Percentiles rank a stretch among this genome's conserved stretches.
phyloP scores from a whole-genome alignment of 2,113 vertebrate genomes.

The Pangasianodon gigas region DNA sequence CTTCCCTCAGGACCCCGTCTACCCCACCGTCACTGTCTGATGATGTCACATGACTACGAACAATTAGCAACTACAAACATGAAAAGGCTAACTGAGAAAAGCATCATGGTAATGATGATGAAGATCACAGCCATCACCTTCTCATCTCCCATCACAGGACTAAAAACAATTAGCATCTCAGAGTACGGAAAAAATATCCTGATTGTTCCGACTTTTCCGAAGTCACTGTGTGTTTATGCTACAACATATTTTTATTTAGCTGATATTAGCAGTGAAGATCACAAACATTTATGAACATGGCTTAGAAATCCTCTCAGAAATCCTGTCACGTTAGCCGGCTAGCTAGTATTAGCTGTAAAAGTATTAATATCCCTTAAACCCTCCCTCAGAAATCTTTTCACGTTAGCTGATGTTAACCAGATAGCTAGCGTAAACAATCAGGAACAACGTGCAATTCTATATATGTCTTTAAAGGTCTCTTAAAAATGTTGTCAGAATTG shows the following conservation, averaged over 20 bases:
- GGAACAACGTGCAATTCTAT: not conserved
- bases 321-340: not conserved
- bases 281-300: not conserved
- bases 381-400: not conserved
- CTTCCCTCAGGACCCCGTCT: conserved; percentile 53
- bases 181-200: not conserved
- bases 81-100: not conserved
- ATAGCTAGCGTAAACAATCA: not conserved
- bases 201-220: not conserved
- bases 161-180: not conserved
- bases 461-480: not conserved
- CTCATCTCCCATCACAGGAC: not conserved
- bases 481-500: too few relatives aligned
- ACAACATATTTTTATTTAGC: not conserved
- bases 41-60: not conserved
- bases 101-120: not conserved
- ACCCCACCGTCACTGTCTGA: conserved; percentile 54
- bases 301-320: not conserved
- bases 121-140: not conserved
- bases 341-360: not conserved
- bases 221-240: not conserved
- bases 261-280: not conserved
- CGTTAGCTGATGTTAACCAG: not conserved
- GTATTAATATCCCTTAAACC: not conserved
- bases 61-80: not conserved